Base-by-base conservation (phyloP, 92 coral and sea anemone genomes). In the Anthopleura xanthogrammica region DNA sequence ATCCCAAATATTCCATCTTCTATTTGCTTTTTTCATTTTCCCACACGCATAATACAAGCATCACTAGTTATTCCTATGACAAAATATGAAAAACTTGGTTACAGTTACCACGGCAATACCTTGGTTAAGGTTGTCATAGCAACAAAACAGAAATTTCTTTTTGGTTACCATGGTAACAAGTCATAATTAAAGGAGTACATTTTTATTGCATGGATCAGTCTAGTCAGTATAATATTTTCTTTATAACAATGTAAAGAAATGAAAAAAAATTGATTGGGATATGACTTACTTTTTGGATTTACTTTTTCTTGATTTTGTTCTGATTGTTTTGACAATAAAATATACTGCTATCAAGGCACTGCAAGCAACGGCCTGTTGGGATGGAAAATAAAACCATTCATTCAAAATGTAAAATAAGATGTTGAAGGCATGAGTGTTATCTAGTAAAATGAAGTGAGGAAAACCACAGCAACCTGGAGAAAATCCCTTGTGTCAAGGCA, bases 221-320 rank as follows among this genome's bases (percentile, higher is more conserved):
- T 46, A 9, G 50, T 46, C 50, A 46, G 0, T 46, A 46, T 46
- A 46, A 46, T 5, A 50, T 50, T 50, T 50, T 29, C 36, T 0
- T 29, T 29, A 29, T 5, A 50, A 1, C 1, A 14, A 6, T 60
- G 1, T 11, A 14, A 60, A 60, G 65, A 19, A 60, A 16, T 60
- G 12, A 60, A 20, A 62, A 3, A 19, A 62, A 19, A 5, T 62
- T 46, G 50, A 46, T 46, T 46, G 50, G 50, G 70, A 62, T 2
- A 60, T 60, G 13, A 78, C 94, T 84, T 82, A 93, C 97, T 93
- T 93, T 77, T 93, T 93, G 40, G 97, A 85, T 77, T 93, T 93
- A 68, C 92, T 90, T 83, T 90, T 88, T 58, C 92, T 88, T 70
- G 92, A 88, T 84, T 77, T 93, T 81, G 97, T 83, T 83, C 87